Conservation (phyloP, 2,797 vertebrate species). For the Pantherophis alleghaniensis region DNA sequence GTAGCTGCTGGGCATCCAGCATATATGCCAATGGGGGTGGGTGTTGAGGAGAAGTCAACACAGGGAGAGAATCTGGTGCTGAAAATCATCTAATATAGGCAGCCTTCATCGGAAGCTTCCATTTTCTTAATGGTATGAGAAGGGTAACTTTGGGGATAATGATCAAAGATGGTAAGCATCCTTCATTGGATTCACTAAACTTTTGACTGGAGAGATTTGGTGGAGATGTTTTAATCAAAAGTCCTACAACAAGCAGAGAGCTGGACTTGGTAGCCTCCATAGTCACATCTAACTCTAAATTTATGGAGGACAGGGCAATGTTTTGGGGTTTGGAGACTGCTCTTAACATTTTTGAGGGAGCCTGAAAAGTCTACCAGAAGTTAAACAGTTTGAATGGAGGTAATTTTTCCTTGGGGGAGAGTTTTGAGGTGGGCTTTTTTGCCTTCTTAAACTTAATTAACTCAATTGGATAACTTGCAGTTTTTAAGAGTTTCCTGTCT, state of each 20-base stretch:
- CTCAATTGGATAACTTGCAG: not conserved
- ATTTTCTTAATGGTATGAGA: not conserved
- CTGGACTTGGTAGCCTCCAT: not conserved
- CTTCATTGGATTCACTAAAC: not conserved
- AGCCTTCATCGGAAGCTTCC: not conserved
- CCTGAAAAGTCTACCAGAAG: not conserved
- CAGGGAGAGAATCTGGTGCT: not conserved
- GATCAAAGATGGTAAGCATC: not conserved
- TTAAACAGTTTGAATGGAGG: not conserved
- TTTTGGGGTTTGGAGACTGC: not conserved
- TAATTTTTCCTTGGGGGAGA: not conserved
- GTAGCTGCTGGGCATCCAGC: not conserved
- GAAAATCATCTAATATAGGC: not conserved
- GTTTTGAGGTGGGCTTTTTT: not conserved
- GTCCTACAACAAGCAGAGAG: not conserved
- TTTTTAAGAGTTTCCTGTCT: not conserved
- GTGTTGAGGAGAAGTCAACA: not conserved
- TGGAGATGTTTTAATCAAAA: not conserved
- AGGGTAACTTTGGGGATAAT: not conserved
- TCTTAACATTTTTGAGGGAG: not conserved
- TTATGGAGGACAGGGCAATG: not conserved
- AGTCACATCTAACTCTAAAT: not conserved
- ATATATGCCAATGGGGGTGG: too few relatives aligned
- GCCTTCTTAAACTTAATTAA: not conserved
- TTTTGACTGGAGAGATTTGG: not conserved